Evolutionary conservation across 1,140 invertebrate species (phyloP).

Genomic region (Tetramorium alpestre): DNA sequence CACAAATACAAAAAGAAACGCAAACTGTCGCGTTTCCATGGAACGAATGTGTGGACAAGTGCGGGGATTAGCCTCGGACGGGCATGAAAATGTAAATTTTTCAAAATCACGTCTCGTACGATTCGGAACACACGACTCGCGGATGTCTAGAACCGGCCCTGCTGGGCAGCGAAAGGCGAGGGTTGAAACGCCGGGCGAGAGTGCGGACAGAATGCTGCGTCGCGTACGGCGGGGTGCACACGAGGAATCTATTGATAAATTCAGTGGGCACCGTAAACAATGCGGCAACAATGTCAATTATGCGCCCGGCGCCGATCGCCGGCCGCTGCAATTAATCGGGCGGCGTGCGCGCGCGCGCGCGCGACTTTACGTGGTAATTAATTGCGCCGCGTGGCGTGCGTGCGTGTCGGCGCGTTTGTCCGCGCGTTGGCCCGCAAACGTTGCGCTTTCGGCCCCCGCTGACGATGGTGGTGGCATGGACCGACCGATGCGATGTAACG

Average conservation of each 20-base stretch:
- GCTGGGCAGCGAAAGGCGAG: conserved; percentile 47
- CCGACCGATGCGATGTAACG: conserved; percentile 15
- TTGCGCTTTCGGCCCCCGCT: conserved; percentile 42
- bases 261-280: conserved; percentile 81
- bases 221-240: conserved; percentile 23
- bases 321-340: conserved; percentile 78
- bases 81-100: neutral
- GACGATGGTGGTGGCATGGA: neutral
- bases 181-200: conserved; percentile 36
- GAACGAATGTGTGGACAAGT: neutral
- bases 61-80: no score
- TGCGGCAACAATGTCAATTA: conserved; percentile 84
- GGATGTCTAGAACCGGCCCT: conserved; percentile 7
- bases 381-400: conserved; percentile 69
- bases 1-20: neutral
- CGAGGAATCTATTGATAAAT: conserved; percentile 82
- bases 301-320: conserved; percentile 72
- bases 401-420: conserved; percentile 52
- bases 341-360: conserved; percentile 58
- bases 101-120: neutral
- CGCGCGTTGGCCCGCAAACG: conserved; percentile 22
- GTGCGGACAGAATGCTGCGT: conserved; percentile 58
- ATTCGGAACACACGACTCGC: neutral
- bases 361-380: conserved; percentile 82
- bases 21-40: neutral